Evolutionary conservation across 2,113 vertebrate species (phyloP), one percentile per base, ranked within the genome.

Genomic region (Bagarius yarrelli): DNA sequence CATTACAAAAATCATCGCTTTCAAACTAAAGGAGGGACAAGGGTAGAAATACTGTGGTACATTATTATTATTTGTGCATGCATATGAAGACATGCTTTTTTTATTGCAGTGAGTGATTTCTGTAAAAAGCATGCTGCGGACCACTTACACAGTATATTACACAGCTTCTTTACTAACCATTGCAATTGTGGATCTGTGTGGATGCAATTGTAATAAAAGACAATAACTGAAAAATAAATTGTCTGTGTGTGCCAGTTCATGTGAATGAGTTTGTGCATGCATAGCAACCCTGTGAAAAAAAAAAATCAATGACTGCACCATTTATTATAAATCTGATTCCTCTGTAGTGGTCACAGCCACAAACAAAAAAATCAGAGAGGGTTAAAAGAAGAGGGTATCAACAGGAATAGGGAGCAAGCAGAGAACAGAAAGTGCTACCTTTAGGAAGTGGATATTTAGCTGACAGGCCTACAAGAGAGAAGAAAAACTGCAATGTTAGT

Each of bases 391-490:
- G 3, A 57, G 52, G 72, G 23, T 78, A 67, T 52, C 77, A 11
- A 76, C 61, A 83, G 81, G 86, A 89, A 83, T 82, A 87, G 85
- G 34, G 19, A 81, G 32, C 76, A 59, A 66, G 53, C 82, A 82
- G 83, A 85, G 85, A 87, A 87, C 86, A 86, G 85, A 88, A 78
- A 76, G 61, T 88, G 86, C 94, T 95, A 95, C 95, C 95, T 96
- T 95, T 78, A 95, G 89, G 91, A 94, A 93, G 93, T 79, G 88
- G 90, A 89, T 90, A 93, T 94, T 94, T 92, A 95, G 92, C 89
- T 92, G 93, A 92, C 91, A 94, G 91, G 89, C 92, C 94, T 95
- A 92, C 80, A 94, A 92, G 84, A 94, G 86, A 93, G 72, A 81
- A 81, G 40, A 85, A 82, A 90, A 90, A 87, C 91, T 90, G 84